Evolutionary conservation across 2,113 vertebrate genomes (phyloP).

Genomic region (Rynchops niger): DNA sequence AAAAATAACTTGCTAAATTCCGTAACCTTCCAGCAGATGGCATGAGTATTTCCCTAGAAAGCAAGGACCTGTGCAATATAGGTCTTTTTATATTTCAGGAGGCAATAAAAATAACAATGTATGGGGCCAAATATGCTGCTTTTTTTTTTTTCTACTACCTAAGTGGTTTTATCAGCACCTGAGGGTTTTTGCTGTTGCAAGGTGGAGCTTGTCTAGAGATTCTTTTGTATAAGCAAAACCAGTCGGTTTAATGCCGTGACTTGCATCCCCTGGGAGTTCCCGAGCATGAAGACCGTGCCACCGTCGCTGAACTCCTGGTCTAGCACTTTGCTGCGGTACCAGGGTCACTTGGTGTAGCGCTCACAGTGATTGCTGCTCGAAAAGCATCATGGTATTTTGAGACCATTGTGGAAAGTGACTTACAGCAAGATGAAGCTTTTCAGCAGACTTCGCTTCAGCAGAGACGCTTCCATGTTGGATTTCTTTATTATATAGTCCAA

Average conservation of each 20-base stretch:
- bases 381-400: slow-evolving; percentile 85
- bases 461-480: background rate
- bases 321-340: slow-evolving; percentile 80
- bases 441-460: background rate
- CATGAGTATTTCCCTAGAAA: slow-evolving; percentile 82
- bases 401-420: slow-evolving; percentile 59
- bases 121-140: background rate
- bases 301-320: slow-evolving; percentile 81
- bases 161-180: background rate
- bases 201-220: background rate
- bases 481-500: background rate
- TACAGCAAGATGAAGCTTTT: background rate
- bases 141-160: background rate
- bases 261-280: slow-evolving; percentile 76
- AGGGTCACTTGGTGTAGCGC: slow-evolving; percentile 82
- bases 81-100: background rate
- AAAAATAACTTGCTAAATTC: slow-evolving; percentile 79
- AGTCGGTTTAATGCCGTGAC: background rate
- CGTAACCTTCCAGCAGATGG: slow-evolving; percentile 78
- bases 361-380: slow-evolving; percentile 81
- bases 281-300: slow-evolving; percentile 84
- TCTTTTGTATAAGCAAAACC: background rate
- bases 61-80: background rate
- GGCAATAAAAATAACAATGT: background rate
- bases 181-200: background rate